Evolutionary conservation across 2,888 invertebrate species (phyloP).

Genomic region (Brenthis daphne): DNA sequence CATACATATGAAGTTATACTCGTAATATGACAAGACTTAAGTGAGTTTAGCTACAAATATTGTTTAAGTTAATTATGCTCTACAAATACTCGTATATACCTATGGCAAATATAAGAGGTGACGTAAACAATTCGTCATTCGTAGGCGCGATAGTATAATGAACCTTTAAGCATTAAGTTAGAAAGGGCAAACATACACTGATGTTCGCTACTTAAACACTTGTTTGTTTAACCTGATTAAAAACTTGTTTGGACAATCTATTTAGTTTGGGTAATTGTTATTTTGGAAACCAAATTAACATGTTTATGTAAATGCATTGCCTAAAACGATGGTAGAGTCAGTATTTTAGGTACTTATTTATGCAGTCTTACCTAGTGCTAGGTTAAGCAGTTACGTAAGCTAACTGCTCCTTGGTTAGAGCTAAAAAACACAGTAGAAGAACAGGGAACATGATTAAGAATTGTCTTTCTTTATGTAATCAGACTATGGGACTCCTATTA

Average conservation of each 20-base stretch:
- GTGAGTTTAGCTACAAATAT: not conserved
- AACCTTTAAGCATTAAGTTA: constrained; percentile 41
- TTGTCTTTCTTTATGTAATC: too few species aligned
- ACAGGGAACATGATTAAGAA: too few species aligned
- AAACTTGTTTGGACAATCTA: constrained; percentile 41
- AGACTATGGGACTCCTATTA: too few species aligned
- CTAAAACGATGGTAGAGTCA: not conserved
- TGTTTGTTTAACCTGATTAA: constrained; percentile 41
- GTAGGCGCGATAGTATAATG: constrained; percentile 41
- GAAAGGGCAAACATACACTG: constrained; percentile 43
- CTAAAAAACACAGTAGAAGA: too few species aligned
- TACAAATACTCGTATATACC: not conserved
- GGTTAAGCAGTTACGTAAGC: too few species aligned
- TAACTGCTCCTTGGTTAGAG: too few species aligned
- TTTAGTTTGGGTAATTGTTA: constrained; percentile 25
- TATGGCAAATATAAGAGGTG: constrained; percentile 5
- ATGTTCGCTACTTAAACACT: constrained; percentile 31
- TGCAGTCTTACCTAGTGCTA: too few species aligned
- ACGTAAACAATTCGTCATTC: constrained; percentile 34
- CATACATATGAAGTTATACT: not conserved
- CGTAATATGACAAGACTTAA: not conserved
- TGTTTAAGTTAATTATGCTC: constrained; percentile 1
- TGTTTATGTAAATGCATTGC: not conserved
- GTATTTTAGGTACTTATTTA: not conserved
- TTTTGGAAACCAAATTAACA: constrained; percentile 18